Evolutionary conservation across 2,113 vertebrate species (phyloP).

Genomic region (Chiloscyllium plagiosum): DNA sequence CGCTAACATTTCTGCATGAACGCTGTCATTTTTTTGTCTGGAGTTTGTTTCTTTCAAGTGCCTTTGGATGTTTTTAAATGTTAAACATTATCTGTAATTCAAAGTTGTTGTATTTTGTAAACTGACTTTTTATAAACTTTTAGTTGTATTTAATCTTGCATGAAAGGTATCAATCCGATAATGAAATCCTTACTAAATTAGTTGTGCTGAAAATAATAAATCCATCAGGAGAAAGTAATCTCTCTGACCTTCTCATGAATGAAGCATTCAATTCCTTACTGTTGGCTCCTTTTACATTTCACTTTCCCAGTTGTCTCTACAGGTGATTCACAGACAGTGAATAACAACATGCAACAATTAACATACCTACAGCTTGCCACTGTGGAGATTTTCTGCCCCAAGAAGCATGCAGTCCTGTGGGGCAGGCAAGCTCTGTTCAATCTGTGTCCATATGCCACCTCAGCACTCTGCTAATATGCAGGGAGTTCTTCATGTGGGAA

Average conservation of each 20-base stretch:
- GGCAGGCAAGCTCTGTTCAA: slow-evolving; percentile 45
- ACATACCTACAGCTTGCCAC: slow-evolving; percentile 48
- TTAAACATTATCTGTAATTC: background rate
- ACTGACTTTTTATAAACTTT: background rate
- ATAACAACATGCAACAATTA: slow-evolving; percentile 40
- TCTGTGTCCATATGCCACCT: slow-evolving; percentile 49
- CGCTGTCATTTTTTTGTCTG: background rate
- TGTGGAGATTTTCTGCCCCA: slow-evolving; percentile 45
- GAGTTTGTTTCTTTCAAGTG: background rate
- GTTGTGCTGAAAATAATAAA: background rate
- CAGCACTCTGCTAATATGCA: slow-evolving; percentile 39
- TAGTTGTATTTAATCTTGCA: background rate
- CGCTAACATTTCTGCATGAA: background rate
- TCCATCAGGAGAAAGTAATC: background rate
- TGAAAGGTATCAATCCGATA: background rate
- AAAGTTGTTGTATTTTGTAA: background rate
- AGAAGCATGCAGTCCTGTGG: slow-evolving; percentile 46
- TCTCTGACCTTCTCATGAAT: background rate
- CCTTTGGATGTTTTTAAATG: background rate
- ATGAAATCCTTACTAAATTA: background rate
- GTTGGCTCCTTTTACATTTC: background rate
- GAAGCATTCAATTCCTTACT: background rate
- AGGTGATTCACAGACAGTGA: slow-evolving; percentile 10
- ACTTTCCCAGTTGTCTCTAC: background rate
- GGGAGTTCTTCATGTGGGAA: slow-evolving; percentile 42